Evolutionary conservation across 2,888 invertebrate genomes (phyloP).

Genomic region (Kryphioiulus occultus): DNA sequence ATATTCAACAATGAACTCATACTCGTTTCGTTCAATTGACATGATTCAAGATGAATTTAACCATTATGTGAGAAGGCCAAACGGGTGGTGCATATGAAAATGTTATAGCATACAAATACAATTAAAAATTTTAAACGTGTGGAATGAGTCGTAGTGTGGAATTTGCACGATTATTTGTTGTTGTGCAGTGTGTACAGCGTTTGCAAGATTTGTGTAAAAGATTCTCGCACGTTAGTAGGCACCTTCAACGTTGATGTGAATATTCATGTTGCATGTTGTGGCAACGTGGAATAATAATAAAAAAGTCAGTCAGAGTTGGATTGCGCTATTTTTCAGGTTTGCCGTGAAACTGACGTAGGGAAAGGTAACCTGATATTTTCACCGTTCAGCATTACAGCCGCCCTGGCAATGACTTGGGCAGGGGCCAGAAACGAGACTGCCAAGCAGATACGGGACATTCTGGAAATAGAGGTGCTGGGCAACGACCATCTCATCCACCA

Average conservation of each 20-base stretch:
- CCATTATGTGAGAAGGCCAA: neutral
- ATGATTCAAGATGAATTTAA: neutral
- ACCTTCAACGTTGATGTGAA: neutral
- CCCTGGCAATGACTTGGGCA: conserved; percentile 62
- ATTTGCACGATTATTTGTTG: neutral
- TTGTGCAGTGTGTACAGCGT: neutral
- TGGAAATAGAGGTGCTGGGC: conserved; percentile 56
- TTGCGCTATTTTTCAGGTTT: conserved; percentile 30
- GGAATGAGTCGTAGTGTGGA: neutral
- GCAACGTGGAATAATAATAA: neutral
- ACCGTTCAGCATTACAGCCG: conserved; percentile 62
- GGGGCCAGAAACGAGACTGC: conserved; percentile 61
- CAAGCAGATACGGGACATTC: conserved; percentile 45
- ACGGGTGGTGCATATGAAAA: neutral
- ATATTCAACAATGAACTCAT: neutral
- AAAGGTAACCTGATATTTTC: conserved; percentile 57
- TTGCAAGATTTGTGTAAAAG: neutral
- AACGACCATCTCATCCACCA: conserved; percentile 64
- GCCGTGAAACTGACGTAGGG: neutral
- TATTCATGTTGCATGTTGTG: neutral
- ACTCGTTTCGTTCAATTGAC: too few species aligned
- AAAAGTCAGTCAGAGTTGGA: neutral
- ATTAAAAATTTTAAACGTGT: neutral
- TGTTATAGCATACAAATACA: too few species aligned
- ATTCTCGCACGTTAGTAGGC: neutral